Percentiles rank a stretch among this genome's conserved stretches.
These are phyloP conservation scores for Ethmia dodecea DNA, from an alignment of 2,888 invertebrate genomes.

Conservation along the genomic window DNA sequence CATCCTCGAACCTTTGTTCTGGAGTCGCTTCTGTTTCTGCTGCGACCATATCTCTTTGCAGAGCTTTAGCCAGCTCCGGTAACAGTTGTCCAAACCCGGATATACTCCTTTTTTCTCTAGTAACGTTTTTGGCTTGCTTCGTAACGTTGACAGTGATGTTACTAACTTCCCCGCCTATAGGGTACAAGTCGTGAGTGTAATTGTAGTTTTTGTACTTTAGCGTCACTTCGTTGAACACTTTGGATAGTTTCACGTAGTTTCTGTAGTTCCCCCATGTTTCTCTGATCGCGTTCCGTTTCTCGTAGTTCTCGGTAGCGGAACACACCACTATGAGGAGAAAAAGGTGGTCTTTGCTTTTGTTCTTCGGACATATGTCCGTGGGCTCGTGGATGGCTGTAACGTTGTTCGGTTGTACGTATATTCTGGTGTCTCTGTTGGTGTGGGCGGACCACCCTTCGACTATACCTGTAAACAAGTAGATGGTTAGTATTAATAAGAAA, in stretches of 20 bases:
- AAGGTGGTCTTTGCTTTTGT: slow-evolving; percentile 48
- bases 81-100: slow-evolving; percentile 44
- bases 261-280: slow-evolving; percentile 82
- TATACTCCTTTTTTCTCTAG: slow-evolving; percentile 40
- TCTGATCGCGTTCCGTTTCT: slow-evolving; percentile 81
- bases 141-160: slow-evolving; percentile 27
- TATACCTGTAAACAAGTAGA: slow-evolving; percentile 42
- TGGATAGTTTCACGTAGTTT: slow-evolving; percentile 44
- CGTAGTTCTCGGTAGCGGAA: slow-evolving; percentile 83
- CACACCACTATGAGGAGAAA: slow-evolving; percentile 86
- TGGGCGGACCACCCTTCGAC: slow-evolving; percentile 85
- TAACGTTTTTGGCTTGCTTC: slow-evolving; percentile 12
- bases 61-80: slow-evolving; percentile 54
- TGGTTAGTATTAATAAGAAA: too few species aligned
- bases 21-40: slow-evolving; percentile 38
- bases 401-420: slow-evolving; percentile 84
- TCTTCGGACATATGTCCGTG: slow-evolving; percentile 66
- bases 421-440: slow-evolving; percentile 83
- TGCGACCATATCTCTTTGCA: slow-evolving; percentile 39
- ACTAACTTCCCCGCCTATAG: slow-evolving; percentile 11
- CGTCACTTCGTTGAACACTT: slow-evolving; percentile 37
- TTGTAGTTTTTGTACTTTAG: slow-evolving; percentile 58
- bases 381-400: slow-evolving; percentile 82
- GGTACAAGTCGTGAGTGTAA: slow-evolving; percentile 50
- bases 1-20: slow-evolving; percentile 48